Percentiles rank a stretch among this genome's conserved stretches.
These are phyloP conservation scores for Limnothrissa miodon DNA, from an alignment of 2,113 vertebrate species.

Conservation along the genomic window DNA sequence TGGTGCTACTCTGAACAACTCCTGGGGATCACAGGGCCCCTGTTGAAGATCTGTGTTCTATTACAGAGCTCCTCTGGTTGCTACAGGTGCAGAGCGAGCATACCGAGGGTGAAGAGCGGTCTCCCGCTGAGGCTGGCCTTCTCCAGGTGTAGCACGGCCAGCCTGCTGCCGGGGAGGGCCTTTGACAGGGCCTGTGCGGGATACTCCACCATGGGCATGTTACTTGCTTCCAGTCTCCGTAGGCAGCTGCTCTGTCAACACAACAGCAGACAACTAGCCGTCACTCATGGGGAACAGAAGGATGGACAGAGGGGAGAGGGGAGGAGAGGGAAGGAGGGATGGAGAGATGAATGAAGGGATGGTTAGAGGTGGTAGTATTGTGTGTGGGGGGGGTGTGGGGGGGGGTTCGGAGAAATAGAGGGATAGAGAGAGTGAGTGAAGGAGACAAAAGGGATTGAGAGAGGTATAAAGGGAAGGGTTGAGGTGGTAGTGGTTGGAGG, in stretches of 20 bases:
- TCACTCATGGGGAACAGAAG: constrained; percentile 10
- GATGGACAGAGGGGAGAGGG: neutral
- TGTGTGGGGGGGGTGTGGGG: neutral
- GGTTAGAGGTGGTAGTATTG: too few species aligned
- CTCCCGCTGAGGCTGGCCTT: constrained; percentile 69
- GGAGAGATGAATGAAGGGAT: neutral
- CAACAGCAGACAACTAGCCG: constrained; percentile 32
- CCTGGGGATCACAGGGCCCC: too few species aligned
- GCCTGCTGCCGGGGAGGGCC: constrained; percentile 67
- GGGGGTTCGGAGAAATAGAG: neutral
- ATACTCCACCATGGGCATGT: constrained; percentile 63
- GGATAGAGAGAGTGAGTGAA: neutral
- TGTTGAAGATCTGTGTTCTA: too few species aligned
- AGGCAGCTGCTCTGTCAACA: constrained; percentile 69
- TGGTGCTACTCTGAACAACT: too few species aligned
- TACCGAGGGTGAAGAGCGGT: constrained; percentile 73
- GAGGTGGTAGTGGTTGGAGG: constrained; percentile 4
- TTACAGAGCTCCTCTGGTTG: too few species aligned
- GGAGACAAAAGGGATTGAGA: neutral
- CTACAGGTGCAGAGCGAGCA: too few species aligned
- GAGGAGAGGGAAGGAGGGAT: neutral
- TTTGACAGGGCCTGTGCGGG: constrained; percentile 62
- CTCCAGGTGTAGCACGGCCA: constrained; percentile 68
- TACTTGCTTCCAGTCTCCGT: constrained; percentile 67
- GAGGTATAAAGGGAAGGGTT: too few species aligned